A percentile compares a stretch with the other conserved stretches of the same genome.
phyloP scores from a whole-genome alignment of 2,113 vertebrate species.

The Oenanthe melanoleuca region DNA sequence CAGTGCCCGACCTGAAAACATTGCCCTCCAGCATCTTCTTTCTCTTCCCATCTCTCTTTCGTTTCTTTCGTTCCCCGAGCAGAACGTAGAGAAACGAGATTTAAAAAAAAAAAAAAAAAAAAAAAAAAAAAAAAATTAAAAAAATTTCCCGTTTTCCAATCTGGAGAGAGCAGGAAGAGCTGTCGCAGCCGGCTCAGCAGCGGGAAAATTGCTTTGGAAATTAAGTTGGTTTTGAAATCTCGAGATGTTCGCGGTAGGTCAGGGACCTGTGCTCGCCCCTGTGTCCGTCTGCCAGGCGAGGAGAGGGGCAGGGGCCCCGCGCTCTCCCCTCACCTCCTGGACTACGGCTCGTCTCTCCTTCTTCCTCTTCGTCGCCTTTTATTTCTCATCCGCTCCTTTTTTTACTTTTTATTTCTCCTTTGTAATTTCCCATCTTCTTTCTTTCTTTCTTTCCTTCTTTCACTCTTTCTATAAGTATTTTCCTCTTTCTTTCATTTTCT shows the following conservation, averaged over 20 bases:
- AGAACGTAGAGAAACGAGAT: background rate
- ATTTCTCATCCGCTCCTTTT: background rate
- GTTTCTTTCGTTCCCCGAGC: background rate
- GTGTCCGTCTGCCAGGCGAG: background rate
- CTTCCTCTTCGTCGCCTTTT: background rate
- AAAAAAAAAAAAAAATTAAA: too few species aligned
- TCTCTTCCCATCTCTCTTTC: background rate
- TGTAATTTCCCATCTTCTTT: background rate
- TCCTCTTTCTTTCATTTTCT: background rate
- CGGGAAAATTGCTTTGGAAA: constrained; percentile 38
- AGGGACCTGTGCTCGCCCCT: background rate
- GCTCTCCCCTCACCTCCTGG: background rate
- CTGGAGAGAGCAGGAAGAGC: background rate
- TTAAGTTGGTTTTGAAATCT: constrained; percentile 3
- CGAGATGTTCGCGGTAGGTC: background rate
- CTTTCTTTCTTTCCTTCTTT: background rate
- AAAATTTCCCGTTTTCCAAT: background rate
- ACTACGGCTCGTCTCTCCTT: background rate
- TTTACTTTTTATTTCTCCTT: background rate
- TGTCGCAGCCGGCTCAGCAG: background rate
- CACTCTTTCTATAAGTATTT: background rate
- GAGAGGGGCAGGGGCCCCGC: background rate
- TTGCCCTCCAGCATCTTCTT: background rate
- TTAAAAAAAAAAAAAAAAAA: background rate
- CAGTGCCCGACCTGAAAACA: background rate